Evolutionary conservation across 2,113 vertebrate species (phyloP).

Genomic region (Brachypteracias leptosomus): DNA sequence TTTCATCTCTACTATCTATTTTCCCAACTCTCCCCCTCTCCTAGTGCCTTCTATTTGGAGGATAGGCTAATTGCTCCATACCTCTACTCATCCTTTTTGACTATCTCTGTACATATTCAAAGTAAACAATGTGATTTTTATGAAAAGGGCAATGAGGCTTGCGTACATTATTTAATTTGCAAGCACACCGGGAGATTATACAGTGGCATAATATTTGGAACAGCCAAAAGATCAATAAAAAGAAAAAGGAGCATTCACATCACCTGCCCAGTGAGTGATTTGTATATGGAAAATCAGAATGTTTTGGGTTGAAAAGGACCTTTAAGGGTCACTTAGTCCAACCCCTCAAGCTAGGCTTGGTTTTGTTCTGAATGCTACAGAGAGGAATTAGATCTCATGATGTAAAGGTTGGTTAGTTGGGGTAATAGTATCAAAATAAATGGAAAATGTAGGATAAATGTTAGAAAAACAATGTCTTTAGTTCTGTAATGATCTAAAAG

Average conservation of each 20-base stretch:
- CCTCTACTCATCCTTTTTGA: background rate
- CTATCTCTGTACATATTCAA: background rate
- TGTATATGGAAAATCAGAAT: background rate
- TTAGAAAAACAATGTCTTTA: background rate
- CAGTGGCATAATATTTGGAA: background rate
- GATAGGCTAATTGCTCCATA: background rate
- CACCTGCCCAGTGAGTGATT: background rate
- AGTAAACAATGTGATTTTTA: background rate
- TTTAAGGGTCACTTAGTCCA: background rate
- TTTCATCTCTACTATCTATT: background rate
- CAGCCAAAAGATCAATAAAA: background rate
- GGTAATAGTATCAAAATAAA: background rate
- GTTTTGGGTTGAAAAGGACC: background rate
- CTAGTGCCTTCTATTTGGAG: background rate
- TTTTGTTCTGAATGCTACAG: background rate
- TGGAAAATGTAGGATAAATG: background rate
- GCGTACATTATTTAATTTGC: rapidly evolving
- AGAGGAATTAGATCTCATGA: background rate
- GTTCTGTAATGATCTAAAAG: background rate
- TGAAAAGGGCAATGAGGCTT: background rate
- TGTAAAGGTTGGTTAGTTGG: background rate
- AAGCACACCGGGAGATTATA: background rate
- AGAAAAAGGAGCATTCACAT: constrained; percentile 28
- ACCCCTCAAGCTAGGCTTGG: background rate
- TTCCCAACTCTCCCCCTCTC: background rate